Evolutionary conservation across 2,888 invertebrate genomes (phyloP).

Genomic region (Coenonympha arcania): DNA sequence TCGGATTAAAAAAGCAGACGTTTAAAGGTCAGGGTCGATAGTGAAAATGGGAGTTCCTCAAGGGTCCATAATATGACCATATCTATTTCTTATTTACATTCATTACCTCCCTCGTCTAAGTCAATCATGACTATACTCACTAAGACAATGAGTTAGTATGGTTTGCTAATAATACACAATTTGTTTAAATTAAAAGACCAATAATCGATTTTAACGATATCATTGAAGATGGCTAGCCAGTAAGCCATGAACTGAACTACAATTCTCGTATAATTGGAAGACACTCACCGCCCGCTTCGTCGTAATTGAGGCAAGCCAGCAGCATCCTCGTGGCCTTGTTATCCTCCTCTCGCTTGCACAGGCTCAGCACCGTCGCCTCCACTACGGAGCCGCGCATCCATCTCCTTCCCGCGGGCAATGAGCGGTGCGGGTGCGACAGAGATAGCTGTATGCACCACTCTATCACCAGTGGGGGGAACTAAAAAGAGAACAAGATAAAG

Average conservation of each 20-base stretch:
- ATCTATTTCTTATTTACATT: too few relatives aligned
- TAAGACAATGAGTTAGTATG: too few relatives aligned
- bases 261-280: neutral
- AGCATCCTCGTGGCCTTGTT: neutral
- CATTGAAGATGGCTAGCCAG: neutral
- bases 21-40: too few relatives aligned
- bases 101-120: too few relatives aligned
- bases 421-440: conserved; percentile 65
- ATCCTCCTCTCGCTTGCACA: neutral
- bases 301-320: neutral
- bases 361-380: conserved; percentile 12
- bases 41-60: too few relatives aligned
- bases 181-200: too few relatives aligned
- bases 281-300: neutral
- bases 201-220: too few relatives aligned
- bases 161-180: too few relatives aligned
- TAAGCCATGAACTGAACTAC: neutral
- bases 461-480: conserved; percentile 44
- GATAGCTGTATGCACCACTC: conserved; percentile 57
- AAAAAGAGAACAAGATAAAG: neutral
- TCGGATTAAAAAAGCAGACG: too few relatives aligned
- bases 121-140: too few relatives aligned
- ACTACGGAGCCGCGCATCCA: conserved; percentile 24
- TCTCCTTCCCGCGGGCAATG: conserved; percentile 29
- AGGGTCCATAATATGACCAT: too few relatives aligned